These are phyloP conservation scores for Cynopterus brachyotis DNA, from an alignment of 2,113 vertebrate genomes.

Conservation along the genomic window DNA sequence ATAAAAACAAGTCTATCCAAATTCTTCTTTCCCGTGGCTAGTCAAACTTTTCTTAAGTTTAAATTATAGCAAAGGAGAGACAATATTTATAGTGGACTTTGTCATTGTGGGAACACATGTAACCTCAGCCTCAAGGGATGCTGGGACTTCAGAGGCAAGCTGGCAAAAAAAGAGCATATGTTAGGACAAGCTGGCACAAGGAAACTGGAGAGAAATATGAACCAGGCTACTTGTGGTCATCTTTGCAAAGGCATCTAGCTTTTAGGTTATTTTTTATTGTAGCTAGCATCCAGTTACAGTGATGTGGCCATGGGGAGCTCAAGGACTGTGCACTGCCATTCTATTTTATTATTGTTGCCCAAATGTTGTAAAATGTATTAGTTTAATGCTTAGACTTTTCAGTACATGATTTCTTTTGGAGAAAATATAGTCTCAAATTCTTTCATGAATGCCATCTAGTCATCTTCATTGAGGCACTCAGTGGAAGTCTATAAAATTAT, in stretches of 20 bases:
- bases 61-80: background rate
- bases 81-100: constrained; percentile 42
- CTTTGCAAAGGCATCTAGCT: constrained; percentile 22
- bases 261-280: constrained; percentile 1
- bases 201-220: background rate
- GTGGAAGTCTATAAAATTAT: background rate
- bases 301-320: background rate
- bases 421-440: background rate
- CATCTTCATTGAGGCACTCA: background rate
- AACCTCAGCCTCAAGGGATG: constrained; percentile 20
- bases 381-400: background rate
- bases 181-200: constrained; percentile 1
- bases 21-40: background rate
- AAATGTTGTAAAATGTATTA: background rate
- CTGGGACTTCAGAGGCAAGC: constrained; percentile 33
- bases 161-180: background rate
- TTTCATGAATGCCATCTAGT: background rate
- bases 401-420: background rate
- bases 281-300: background rate
- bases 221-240: background rate
- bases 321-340: background rate
- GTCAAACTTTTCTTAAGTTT: background rate
- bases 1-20: background rate
- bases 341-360: background rate
- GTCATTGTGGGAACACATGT: constrained; percentile 23